A percentile compares a stretch with the other conserved stretches of the same genome.
phyloP scores from a whole-genome alignment of 2,113 vertebrate species.

The Sminthopsis crassicaudata region DNA sequence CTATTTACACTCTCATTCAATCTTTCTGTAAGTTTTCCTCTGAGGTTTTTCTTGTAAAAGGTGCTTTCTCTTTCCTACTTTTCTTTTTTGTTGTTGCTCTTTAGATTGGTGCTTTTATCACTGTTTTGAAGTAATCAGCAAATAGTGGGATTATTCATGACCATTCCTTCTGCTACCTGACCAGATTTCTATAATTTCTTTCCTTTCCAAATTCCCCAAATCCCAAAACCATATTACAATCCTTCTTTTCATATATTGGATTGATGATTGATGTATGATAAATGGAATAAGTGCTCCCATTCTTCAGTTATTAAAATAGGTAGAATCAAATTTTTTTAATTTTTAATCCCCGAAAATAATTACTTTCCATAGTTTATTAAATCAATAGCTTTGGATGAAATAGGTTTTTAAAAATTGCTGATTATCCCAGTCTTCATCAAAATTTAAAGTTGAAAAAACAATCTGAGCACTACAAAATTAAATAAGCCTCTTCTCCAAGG shows the following conservation, averaged over 20 bases:
- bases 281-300: neutral
- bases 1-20: neutral
- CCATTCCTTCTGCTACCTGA: neutral
- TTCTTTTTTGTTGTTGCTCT: neutral
- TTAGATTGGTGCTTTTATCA: neutral
- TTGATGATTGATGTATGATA: neutral
- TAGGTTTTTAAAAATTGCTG: neutral
- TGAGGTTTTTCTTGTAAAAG: neutral
- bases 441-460: neutral
- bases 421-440: neutral
- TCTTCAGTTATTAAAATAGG: neutral
- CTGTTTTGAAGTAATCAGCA: neutral
- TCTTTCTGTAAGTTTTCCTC: neutral
- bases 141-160: neutral
- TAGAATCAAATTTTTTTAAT: neutral
- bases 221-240: neutral
- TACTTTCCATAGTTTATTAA: neutral
- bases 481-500: neutral
- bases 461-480: neutral
- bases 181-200: neutral
- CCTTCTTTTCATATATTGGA: neutral
- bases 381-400: neutral
- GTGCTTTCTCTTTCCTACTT: neutral
- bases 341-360: neutral
- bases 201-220: neutral